Conservation (phyloP, 1,140 invertebrate genomes). For the Pseudomyrmex pallidus region DNA sequence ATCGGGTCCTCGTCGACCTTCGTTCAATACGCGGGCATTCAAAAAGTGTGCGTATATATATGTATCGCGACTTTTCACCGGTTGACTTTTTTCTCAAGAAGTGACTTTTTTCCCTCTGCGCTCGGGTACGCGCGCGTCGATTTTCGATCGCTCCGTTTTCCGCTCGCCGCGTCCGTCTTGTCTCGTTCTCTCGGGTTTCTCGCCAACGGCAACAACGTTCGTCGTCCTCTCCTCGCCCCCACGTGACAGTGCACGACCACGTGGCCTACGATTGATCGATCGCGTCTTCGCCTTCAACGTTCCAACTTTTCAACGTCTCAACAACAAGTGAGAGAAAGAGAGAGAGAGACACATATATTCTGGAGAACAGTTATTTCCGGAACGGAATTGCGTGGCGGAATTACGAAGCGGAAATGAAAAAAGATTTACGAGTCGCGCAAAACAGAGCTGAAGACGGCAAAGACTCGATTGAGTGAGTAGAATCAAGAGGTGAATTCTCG, state of each 20-base stretch:
- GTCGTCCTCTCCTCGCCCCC: conserved; percentile 52
- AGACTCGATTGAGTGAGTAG: background rate
- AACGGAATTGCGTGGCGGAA: background rate
- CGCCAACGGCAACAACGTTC: background rate
- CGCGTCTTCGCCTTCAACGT: conserved; percentile 18
- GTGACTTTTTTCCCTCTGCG: background rate
- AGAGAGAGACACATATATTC: background rate
- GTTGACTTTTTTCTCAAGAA: conserved; percentile 62
- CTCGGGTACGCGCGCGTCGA: no score
- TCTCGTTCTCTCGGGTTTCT: conserved; percentile 10
- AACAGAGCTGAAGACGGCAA: background rate
- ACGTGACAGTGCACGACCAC: conserved; percentile 73
- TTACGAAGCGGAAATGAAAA: background rate
- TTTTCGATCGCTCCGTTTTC: conserved; percentile 1
- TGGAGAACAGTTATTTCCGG: background rate
- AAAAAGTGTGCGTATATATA: conserved; percentile 26
- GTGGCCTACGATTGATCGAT: conserved; percentile 63
- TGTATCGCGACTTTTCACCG: conserved; percentile 20
- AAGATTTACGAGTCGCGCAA: background rate
- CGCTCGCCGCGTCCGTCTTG: background rate
- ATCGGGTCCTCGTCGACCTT: conserved; percentile 74
- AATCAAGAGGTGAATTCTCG: background rate
- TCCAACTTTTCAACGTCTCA: conserved; percentile 25
- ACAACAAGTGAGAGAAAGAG: background rate
- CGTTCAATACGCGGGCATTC: conserved; percentile 75